phyloP scores from a whole-genome alignment of 2,113 vertebrate genomes.

The Prinia subflava region DNA sequence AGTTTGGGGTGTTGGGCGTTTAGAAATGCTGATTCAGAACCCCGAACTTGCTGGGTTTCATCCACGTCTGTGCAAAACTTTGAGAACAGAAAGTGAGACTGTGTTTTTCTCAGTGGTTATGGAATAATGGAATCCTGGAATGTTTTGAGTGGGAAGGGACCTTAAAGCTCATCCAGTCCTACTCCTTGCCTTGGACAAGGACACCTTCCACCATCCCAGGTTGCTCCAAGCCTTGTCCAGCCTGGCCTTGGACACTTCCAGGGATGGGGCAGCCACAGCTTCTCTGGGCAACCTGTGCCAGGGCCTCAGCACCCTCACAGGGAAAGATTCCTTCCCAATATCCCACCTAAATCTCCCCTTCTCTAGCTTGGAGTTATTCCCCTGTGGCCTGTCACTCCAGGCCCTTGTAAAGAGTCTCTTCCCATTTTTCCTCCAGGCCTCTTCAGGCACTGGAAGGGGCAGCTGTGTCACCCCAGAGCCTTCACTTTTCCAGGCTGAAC shows the following conservation, averaged over 20 bases:
- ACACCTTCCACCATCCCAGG: neutral
- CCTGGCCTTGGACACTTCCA: neutral
- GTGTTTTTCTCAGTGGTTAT: neutral
- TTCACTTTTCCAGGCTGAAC: neutral
- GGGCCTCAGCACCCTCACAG: fast-evolving
- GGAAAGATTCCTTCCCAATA: neutral
- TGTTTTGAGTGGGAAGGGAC: neutral
- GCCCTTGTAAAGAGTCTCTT: neutral
- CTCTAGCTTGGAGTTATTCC: neutral
- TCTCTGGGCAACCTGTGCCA: neutral
- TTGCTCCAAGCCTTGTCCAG: fast-evolving
- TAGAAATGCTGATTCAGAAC: neutral
- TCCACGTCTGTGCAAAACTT: fast-evolving
- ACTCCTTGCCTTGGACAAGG: neutral
- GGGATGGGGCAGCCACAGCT: neutral
- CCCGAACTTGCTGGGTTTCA: too few relatives aligned
- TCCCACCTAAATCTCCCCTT: neutral
- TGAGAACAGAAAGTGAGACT: fast-evolving
- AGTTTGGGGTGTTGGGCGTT: neutral
- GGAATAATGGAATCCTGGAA: neutral
- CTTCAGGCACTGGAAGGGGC: neutral
- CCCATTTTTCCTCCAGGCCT: neutral
- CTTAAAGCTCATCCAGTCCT: neutral
- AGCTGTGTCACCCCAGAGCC: neutral
- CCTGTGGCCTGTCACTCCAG: too few relatives aligned